Conservation (phyloP, 2,797 vertebrate species). For the Lates japonicus region DNA sequence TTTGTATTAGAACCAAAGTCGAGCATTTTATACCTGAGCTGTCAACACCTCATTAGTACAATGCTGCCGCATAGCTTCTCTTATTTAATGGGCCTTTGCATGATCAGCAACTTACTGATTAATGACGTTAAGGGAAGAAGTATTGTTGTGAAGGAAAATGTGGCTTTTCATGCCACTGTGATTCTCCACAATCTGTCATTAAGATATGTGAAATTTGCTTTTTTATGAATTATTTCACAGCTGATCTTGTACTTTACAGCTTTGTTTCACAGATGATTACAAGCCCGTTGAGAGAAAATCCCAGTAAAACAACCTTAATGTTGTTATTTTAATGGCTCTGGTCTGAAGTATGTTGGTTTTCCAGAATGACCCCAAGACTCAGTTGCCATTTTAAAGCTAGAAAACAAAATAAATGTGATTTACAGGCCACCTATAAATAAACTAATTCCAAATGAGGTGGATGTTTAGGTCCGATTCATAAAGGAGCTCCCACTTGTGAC, state of each 20-base stretch:
- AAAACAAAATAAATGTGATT: constrained; percentile 87
- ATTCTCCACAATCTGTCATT: constrained; percentile 27
- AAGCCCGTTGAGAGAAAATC: constrained; percentile 61
- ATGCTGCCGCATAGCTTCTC: constrained; percentile 30
- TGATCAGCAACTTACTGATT: constrained; percentile 48
- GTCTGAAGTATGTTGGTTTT: constrained; percentile 57
- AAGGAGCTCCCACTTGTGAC: constrained; percentile 83
- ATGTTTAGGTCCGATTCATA: constrained; percentile 83
- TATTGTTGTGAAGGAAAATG: background rate
- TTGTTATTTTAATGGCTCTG: constrained; percentile 50
- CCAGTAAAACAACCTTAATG: constrained; percentile 46
- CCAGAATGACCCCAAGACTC: constrained; percentile 62
- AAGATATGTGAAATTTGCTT: constrained; percentile 41
- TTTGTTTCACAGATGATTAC: constrained; percentile 75
- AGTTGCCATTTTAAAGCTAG: constrained; percentile 65
- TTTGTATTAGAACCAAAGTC: constrained; percentile 43
- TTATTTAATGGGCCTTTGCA: constrained; percentile 29
- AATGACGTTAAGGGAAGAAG: constrained; percentile 9
- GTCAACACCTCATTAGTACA: constrained; percentile 74
- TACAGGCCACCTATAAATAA: constrained; percentile 83
- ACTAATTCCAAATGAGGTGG: constrained; percentile 86
- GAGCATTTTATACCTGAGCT: constrained; percentile 63
- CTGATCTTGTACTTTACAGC: constrained; percentile 63
- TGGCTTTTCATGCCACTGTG: constrained; percentile 16
- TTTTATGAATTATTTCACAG: constrained; percentile 56